A percentile compares a stretch with the other conserved stretches of the same genome.
Evolutionary conservation across 2,113 vertebrate genomes (phyloP).

Genomic region (Cyanoramphus novaezelandiae): DNA sequence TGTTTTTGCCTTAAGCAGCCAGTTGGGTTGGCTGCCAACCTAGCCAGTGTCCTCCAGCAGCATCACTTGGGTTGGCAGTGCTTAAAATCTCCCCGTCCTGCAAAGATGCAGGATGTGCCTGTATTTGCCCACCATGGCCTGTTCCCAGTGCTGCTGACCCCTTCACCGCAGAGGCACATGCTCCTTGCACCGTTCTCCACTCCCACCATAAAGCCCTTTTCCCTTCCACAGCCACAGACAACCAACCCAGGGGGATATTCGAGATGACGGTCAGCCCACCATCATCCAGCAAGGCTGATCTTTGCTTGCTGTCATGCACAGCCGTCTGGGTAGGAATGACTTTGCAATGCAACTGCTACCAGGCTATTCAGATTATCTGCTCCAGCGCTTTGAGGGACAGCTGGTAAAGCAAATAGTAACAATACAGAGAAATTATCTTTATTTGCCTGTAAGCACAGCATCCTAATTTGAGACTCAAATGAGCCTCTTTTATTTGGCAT

Average conservation of each 20-base stretch:
- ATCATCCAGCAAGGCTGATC: background rate
- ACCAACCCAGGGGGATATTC: accelerated
- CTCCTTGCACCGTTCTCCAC: accelerated
- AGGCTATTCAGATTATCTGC: background rate
- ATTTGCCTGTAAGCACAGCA: background rate
- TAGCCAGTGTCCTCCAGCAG: background rate
- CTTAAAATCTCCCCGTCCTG: background rate
- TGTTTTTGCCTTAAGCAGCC: accelerated
- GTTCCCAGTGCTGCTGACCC: background rate
- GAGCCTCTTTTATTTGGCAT: background rate
- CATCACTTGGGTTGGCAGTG: no score
- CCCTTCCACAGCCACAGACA: background rate
- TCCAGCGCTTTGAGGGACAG: background rate
- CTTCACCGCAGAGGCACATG: accelerated
- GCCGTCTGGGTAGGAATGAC: background rate
- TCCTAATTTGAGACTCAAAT: background rate
- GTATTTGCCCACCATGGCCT: background rate
- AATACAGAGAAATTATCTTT: background rate
- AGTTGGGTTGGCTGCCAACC: background rate
- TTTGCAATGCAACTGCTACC: background rate
- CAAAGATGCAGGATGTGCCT: background rate
- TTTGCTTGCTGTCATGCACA: background rate
- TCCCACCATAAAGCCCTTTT: background rate
- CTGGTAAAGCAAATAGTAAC: slow-evolving; percentile 9
- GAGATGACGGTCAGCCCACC: background rate